A percentile compares a stretch with the other conserved stretches of the same genome.
Evolutionary conservation across 2,888 invertebrate genomes (phyloP).

Genomic region (Chloroclysta siterata): DNA sequence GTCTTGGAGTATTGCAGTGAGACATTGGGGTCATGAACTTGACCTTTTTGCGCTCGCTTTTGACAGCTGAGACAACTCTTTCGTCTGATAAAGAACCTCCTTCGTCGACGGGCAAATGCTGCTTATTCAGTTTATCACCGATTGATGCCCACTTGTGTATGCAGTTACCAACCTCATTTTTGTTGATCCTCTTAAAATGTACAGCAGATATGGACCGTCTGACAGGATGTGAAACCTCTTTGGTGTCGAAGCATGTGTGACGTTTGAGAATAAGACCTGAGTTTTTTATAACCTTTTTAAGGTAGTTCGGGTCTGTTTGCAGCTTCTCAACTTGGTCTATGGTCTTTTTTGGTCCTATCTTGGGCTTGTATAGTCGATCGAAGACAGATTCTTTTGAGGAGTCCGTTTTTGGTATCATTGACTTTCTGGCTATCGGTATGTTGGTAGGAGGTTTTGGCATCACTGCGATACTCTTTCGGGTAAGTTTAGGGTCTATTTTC

Average conservation of each 20-base stretch:
- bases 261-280: conserved; percentile 58
- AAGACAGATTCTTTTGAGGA: conserved; percentile 64
- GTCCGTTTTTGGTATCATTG: conserved; percentile 51
- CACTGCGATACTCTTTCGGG: conserved; percentile 48
- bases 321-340: conserved; percentile 54
- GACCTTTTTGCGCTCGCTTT: conserved; percentile 74
- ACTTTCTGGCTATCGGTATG: conserved; percentile 42
- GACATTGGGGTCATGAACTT: conserved; percentile 70
- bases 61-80: conserved; percentile 66
- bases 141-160: conserved; percentile 75
- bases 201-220: conserved; percentile 79
- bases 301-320: conserved; percentile 58
- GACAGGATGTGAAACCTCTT: conserved; percentile 42
- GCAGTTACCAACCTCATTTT: conserved; percentile 65
- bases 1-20: conserved; percentile 67
- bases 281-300: conserved; percentile 59
- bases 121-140: conserved; percentile 67
- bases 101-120: conserved; percentile 63
- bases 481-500: conserved; percentile 15
- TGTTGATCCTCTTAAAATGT: conserved; percentile 72
- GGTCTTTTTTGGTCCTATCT: conserved; percentile 46
- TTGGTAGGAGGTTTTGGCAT: conserved; percentile 30
- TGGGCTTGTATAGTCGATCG: conserved; percentile 73
- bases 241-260: conserved; percentile 56
- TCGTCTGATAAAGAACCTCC: conserved; percentile 59